phyloP scores from a whole-genome alignment of 1,140 invertebrate genomes.

The Sitodiplosis mosellana region DNA sequence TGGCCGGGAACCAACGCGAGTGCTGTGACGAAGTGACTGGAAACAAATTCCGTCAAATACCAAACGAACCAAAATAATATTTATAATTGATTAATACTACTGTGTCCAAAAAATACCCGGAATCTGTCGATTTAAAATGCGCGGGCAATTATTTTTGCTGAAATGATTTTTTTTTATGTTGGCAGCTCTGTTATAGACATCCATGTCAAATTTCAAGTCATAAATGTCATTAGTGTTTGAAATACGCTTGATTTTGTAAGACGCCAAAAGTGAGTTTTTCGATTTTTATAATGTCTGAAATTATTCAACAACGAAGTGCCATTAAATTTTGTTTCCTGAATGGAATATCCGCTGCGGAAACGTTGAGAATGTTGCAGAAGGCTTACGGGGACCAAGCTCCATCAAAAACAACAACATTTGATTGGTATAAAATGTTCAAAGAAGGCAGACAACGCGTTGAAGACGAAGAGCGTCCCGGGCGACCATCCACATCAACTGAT shows the following conservation, averaged over 20 bases:
- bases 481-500: conserved; percentile 12
- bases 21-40: too few species aligned
- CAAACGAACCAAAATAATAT: too few species aligned
- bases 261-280: conserved; percentile 4
- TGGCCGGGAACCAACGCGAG: too few species aligned
- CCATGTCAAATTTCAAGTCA: conserved; percentile 3
- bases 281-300: conserved; percentile 10
- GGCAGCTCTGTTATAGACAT: conserved; percentile 3
- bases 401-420: conserved; percentile 8
- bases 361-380: conserved; percentile 9
- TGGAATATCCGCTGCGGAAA: conserved; percentile 6
- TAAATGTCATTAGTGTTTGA: conserved; percentile 5
- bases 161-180: conserved; percentile 1
- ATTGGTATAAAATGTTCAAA: conserved; percentile 14
- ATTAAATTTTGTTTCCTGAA: conserved; percentile 10
- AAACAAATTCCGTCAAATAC: too few species aligned
- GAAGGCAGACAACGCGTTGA: conserved; percentile 11
- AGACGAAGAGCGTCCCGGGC: conserved; percentile 12
- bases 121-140: too few species aligned
- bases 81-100: too few species aligned
- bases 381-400: conserved; percentile 7
- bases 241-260: conserved; percentile 5
- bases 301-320: conserved; percentile 11
- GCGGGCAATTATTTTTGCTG: too few species aligned
- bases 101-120: too few species aligned